phyloP scores from a whole-genome alignment of 1,140 invertebrate species.

The Stegodyphus dumicola region DNA sequence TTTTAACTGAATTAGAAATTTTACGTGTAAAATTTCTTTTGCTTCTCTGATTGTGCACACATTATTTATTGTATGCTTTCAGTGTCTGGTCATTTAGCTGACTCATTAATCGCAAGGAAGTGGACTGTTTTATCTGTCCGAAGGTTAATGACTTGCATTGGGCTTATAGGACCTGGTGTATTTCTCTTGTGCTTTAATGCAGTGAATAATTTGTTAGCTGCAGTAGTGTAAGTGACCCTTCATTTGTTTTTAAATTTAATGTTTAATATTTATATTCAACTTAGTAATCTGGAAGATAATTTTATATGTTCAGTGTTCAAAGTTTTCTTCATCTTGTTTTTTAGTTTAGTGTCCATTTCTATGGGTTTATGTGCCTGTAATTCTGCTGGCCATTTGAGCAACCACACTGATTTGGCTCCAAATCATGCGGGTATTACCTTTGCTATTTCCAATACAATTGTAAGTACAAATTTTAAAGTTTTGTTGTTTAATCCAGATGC shows the following conservation, averaged over 20 bases:
- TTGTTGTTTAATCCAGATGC: background rate
- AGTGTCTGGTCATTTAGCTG: constrained; percentile 81
- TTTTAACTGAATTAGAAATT: too few species aligned
- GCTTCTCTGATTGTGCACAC: background rate
- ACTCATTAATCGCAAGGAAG: constrained; percentile 75
- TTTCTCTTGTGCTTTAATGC: constrained; percentile 81
- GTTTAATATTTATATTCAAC: too few species aligned
- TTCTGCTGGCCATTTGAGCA: constrained; percentile 82
- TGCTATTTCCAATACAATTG: constrained; percentile 83
- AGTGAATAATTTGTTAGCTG: constrained; percentile 78
- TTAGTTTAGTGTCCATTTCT: constrained; percentile 79
- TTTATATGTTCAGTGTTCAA: background rate
- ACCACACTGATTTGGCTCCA: constrained; percentile 83
- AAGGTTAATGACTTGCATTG: constrained; percentile 81
- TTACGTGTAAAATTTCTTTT: background rate
- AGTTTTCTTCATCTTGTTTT: constrained; percentile 61
- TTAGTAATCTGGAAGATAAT: too few species aligned
- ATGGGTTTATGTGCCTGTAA: constrained; percentile 84
- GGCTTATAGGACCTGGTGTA: constrained; percentile 79
- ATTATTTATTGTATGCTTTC: background rate
- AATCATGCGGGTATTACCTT: constrained; percentile 85
- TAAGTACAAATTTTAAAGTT: constrained; percentile 67
- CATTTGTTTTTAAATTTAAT: background rate
- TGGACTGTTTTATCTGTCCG: constrained; percentile 81
- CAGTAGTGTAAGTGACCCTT: constrained; percentile 75